These are phyloP conservation scores for Petrophora chlorosata DNA, from an alignment of 2,888 invertebrate genomes.

Conservation along the genomic window DNA sequence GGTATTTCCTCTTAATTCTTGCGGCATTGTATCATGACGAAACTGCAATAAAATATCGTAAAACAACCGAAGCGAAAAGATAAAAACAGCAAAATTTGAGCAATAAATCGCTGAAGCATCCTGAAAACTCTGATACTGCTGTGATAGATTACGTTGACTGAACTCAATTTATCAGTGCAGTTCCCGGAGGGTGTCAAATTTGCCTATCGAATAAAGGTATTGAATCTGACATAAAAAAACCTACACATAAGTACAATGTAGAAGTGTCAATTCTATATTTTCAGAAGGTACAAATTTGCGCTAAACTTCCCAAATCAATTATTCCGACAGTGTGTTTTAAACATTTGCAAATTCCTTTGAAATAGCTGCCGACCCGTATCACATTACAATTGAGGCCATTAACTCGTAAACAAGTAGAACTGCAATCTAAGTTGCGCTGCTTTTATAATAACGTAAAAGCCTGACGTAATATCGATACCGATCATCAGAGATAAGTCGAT, in stretches of 20 bases:
- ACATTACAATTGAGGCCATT: background rate
- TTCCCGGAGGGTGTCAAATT: background rate
- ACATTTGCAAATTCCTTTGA: slow-evolving; percentile 1
- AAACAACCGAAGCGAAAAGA: slow-evolving; percentile 4
- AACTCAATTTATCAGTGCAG: slow-evolving; percentile 2
- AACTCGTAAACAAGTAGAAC: background rate
- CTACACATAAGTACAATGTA: no score
- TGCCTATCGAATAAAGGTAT: no score
- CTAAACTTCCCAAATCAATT: no score
- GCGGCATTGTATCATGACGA: no score
- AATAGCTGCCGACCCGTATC: slow-evolving; percentile 9
- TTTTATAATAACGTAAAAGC: background rate
- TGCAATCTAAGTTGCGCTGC: background rate
- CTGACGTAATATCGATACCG: slow-evolving; percentile 5
- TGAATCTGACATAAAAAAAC: no score
- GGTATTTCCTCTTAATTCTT: no score
- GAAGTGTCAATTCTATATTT: no score
- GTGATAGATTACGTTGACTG: slow-evolving; percentile 8
- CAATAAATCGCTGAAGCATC: slow-evolving; percentile 9
- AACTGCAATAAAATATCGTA: background rate
- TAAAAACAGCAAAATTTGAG: slow-evolving; percentile 12
- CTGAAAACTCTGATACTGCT: slow-evolving; percentile 5
- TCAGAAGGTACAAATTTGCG: no score
- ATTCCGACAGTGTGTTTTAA: background rate
- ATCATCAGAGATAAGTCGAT: slow-evolving; percentile 7